A percentile compares a stretch with the other conserved stretches of the same genome.
Evolutionary conservation across 2,888 invertebrate species (phyloP).

Genomic region (Cheilosia vulpina): DNA sequence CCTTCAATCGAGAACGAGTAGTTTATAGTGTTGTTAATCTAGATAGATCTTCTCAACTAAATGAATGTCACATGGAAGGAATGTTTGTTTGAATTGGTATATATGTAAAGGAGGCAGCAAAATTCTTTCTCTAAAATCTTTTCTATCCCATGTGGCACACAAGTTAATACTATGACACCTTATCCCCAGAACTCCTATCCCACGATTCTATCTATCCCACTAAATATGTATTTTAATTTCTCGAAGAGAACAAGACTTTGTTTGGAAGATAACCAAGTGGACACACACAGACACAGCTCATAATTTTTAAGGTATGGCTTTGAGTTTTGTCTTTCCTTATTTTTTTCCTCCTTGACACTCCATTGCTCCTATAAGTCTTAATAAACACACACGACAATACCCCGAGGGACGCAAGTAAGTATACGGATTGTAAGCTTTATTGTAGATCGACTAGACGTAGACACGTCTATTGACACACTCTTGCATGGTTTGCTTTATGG

Average conservation of each 20-base stretch:
- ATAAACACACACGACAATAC: slow-evolving; percentile 16
- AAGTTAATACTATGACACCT: slow-evolving; percentile 15
- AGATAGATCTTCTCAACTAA: slow-evolving; percentile 34
- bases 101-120: slow-evolving; percentile 70
- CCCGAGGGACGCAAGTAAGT: slow-evolving; percentile 56
- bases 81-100: slow-evolving; percentile 60
- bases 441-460: neutral
- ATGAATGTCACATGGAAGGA: slow-evolving; percentile 73
- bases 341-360: slow-evolving; percentile 47
- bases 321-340: slow-evolving; percentile 38
- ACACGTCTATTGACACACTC: slow-evolving; percentile 10
- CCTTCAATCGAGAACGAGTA: slow-evolving; percentile 71
- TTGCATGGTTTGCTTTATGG: slow-evolving; percentile 55
- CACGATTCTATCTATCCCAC: slow-evolving; percentile 4
- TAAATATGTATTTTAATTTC: slow-evolving; percentile 47
- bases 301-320: slow-evolving; percentile 51
- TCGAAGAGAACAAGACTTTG: slow-evolving; percentile 44
- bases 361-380: slow-evolving; percentile 18
- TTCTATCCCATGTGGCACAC: slow-evolving; percentile 71
- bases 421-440: neutral
- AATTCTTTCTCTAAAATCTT: slow-evolving; percentile 38
- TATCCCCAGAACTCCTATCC: slow-evolving; percentile 18
- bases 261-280: neutral
- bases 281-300: neutral
- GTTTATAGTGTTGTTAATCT: slow-evolving; percentile 55